These are phyloP conservation scores for Hybognathus amarus DNA, from an alignment of 2,797 vertebrate species.

Conservation along the genomic window DNA sequence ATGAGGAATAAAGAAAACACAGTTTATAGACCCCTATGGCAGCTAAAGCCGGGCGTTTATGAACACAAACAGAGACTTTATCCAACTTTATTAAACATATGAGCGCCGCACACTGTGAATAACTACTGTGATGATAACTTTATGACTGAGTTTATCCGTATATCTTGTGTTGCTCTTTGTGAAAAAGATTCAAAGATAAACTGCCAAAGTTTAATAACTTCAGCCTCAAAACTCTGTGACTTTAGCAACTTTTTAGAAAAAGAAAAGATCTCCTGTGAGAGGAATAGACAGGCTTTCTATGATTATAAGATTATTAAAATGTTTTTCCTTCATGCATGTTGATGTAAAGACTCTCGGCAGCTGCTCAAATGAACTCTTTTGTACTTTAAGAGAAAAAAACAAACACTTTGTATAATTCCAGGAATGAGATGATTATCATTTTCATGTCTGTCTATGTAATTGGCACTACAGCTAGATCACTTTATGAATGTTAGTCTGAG, in stretches of 20 bases:
- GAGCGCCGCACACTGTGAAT: conserved; percentile 29
- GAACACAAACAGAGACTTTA: not conserved
- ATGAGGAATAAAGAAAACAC: not conserved
- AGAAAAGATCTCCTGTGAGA: not conserved
- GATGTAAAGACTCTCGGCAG: conserved; percentile 9
- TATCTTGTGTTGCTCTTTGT: conserved; percentile 12
- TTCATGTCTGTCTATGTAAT: not conserved
- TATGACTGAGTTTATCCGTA: not conserved
- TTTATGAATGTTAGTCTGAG: conserved; percentile 3
- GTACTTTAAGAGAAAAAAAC: not conserved
- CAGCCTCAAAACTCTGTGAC: not conserved
- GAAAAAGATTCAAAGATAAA: not conserved
- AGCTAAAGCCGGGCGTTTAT: conserved; percentile 13
- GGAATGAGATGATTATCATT: not conserved
- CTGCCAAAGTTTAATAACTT: conserved; percentile 22
- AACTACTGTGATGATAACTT: not conserved
- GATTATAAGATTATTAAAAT: not conserved
- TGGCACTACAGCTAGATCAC: not conserved
- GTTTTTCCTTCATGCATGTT: conserved; percentile 10
- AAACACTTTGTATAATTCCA: not conserved
- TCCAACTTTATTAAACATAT: not conserved
- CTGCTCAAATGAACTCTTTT: conserved; percentile 10
- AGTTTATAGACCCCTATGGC: not conserved
- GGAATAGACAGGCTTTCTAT: not conserved
- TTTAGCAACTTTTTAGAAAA: not conserved